Evolutionary conservation across 1,140 invertebrate species (phyloP).

Genomic region (Heliothis virescens): DNA sequence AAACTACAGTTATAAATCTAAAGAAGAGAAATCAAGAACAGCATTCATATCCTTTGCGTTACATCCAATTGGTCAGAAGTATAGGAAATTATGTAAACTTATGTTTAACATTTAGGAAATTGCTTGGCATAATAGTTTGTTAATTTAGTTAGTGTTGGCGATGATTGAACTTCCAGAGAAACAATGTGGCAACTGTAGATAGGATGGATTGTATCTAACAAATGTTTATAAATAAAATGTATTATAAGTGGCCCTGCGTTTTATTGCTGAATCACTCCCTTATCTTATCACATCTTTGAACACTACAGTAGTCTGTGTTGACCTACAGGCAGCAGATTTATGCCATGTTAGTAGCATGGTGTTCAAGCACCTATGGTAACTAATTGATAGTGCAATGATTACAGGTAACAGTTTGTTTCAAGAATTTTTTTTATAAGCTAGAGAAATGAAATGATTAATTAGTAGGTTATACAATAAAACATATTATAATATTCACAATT

Average conservation of each 20-base stretch:
- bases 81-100: conserved; percentile 34
- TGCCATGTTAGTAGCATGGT: too few relatives aligned
- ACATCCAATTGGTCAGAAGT: background rate
- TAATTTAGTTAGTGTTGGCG: conserved; percentile 32
- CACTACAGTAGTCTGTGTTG: too few relatives aligned
- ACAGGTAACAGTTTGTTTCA: too few relatives aligned
- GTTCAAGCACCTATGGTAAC: too few relatives aligned
- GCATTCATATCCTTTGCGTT: background rate
- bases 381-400: too few relatives aligned
- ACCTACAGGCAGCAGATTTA: too few relatives aligned
- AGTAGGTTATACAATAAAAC: background rate
- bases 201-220: conserved; percentile 64
- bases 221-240: conserved; percentile 70
- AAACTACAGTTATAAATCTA: background rate
- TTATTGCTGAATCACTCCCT: conserved; percentile 4
- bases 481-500: conserved; percentile 50
- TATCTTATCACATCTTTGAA: background rate
- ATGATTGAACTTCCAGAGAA: conserved; percentile 63
- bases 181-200: conserved; percentile 76
- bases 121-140: conserved; percentile 35
- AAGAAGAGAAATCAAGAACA: background rate
- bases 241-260: conserved; percentile 56
- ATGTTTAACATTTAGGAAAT: conserved; percentile 32
- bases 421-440: too few relatives aligned
- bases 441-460: background rate